Percentiles rank a stretch among this genome's conserved stretches.
phyloP scores from a whole-genome alignment of 2,797 vertebrate species.

The Coilia nasus region DNA sequence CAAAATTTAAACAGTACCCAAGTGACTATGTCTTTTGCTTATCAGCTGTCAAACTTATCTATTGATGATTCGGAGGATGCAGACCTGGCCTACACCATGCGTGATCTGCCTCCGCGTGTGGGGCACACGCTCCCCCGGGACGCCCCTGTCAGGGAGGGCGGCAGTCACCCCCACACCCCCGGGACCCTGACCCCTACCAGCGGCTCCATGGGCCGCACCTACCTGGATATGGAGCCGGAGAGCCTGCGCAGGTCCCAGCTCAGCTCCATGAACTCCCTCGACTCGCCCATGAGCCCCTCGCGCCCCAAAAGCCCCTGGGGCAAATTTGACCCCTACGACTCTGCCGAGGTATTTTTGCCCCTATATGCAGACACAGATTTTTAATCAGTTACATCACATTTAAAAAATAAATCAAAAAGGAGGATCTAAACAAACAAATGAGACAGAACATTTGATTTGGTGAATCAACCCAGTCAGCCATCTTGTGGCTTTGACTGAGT shows the following conservation, averaged over 20 bases:
- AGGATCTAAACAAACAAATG: too few relatives aligned
- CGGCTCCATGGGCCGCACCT: slow-evolving; percentile 38
- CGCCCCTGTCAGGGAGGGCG: slow-evolving; percentile 22
- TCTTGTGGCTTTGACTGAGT: too few relatives aligned
- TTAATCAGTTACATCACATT: too few relatives aligned
- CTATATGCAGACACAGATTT: too few relatives aligned
- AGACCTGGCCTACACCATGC: slow-evolving; percentile 81
- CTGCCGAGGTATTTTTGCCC: slow-evolving; percentile 80
- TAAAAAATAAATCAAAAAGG: too few relatives aligned
- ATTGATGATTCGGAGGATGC: slow-evolving; percentile 81
- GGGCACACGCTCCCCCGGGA: slow-evolving; percentile 45
- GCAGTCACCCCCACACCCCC: slow-evolving; percentile 39
- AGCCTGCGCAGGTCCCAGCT: slow-evolving; percentile 55
- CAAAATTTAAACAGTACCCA: too few relatives aligned
- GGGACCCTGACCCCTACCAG: slow-evolving; percentile 43
- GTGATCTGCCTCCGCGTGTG: slow-evolving; percentile 66
- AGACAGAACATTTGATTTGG: too few relatives aligned
- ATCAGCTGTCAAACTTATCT: slow-evolving; percentile 71
- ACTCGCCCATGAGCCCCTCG: slow-evolving; percentile 78
- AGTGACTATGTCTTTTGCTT: background rate
- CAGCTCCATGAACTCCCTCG: slow-evolving; percentile 71
- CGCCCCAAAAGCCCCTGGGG: slow-evolving; percentile 88
- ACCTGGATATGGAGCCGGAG: slow-evolving; percentile 51
- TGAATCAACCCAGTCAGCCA: too few relatives aligned
- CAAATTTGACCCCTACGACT: slow-evolving; percentile 88